A percentile compares a stretch with the other conserved stretches of the same genome.
These are phyloP conservation scores for Actias luna DNA, from an alignment of 2,888 invertebrate species.

Conservation along the genomic window DNA sequence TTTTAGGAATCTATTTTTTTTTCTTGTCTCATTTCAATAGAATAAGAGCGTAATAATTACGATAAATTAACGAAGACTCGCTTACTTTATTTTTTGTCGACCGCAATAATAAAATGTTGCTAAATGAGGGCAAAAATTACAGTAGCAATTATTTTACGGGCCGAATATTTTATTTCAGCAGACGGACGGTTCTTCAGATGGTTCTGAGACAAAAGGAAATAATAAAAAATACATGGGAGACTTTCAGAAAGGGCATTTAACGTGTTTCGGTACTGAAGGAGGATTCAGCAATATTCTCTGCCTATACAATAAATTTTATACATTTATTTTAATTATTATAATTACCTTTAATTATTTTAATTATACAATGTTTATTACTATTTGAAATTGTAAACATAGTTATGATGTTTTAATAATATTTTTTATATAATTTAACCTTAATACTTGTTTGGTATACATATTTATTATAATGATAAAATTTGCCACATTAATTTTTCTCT, in stretches of 20 bases:
- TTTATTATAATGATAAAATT: too few species aligned
- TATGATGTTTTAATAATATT: not conserved
- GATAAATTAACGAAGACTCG: constrained; percentile 43
- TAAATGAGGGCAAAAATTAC: constrained; percentile 68
- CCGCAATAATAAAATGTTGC: constrained; percentile 47
- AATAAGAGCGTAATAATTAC: constrained; percentile 41
- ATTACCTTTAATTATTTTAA: constrained; percentile 26
- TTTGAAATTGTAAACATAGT: not conserved
- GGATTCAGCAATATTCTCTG: constrained; percentile 51
- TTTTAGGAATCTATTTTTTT: constrained; percentile 15
- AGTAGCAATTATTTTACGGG: constrained; percentile 66
- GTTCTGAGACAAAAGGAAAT: constrained; percentile 62
- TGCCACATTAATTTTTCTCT: too few species aligned
- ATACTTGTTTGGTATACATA: too few species aligned
- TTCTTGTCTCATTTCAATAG: constrained; percentile 10
- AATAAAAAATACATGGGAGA: constrained; percentile 58
- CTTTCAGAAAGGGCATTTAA: constrained; percentile 61
- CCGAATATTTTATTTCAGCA: constrained; percentile 66
- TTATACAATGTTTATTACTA: constrained; percentile 16
- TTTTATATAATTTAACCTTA: not conserved
- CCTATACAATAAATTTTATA: constrained; percentile 61
- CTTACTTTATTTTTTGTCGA: constrained; percentile 36
- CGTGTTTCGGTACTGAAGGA: constrained; percentile 49
- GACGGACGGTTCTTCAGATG: constrained; percentile 46
- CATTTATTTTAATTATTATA: constrained; percentile 25